Evolutionary conservation across 2,113 vertebrate species (phyloP), one percentile per base, ranked within the genome.

Genomic region (Bujurquina vittata): DNA sequence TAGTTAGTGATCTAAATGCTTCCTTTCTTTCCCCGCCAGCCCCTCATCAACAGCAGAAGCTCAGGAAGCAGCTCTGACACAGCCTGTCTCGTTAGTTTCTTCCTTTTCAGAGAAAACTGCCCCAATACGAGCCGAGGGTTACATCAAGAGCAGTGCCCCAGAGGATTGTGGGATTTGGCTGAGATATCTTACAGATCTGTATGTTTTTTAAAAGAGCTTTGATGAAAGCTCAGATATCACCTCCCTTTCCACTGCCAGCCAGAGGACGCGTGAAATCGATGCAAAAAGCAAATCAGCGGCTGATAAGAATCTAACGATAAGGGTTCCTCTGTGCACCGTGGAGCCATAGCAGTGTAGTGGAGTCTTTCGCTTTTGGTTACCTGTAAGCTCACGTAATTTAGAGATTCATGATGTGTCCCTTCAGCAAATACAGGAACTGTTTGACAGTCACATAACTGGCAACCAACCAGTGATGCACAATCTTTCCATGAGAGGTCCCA

Each of bases 31-130:
- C 9, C 15, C n/a, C 12, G 52, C 72, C 84, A 15, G 63, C 10
- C 40, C 20, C 22, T 79, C 33, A 10, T 72, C 49, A 65, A 35
- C 56, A 10, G 2, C 76, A 55, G 43, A 31, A 61, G 54, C 62
- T 74, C 49, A 0, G 37, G 8, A 10, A 58, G 65, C 49, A 82
- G 72, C 23, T 69, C 77, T 58, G 75, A 61, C 69, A 1, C 67
- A 31, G 62, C 78, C 81, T 77, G 80, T 86, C 89, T 57, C 29
- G 15, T 87, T 59, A 61, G 65, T 72, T 85, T 81, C 56, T 69
- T 81, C 31, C 23, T 18, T 29, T 46, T 58, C 69, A 81, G 63
- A 65, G 46, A 69, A 60, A 80, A 17, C 15, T 5, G 46, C 82
- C 54, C 69, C 29, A 73, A 83, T 12, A 2, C 15, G 10, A 83